Evolutionary conservation across 2,797 vertebrate species (phyloP).

Genomic region (Paratrypauchen microcephalus): DNA sequence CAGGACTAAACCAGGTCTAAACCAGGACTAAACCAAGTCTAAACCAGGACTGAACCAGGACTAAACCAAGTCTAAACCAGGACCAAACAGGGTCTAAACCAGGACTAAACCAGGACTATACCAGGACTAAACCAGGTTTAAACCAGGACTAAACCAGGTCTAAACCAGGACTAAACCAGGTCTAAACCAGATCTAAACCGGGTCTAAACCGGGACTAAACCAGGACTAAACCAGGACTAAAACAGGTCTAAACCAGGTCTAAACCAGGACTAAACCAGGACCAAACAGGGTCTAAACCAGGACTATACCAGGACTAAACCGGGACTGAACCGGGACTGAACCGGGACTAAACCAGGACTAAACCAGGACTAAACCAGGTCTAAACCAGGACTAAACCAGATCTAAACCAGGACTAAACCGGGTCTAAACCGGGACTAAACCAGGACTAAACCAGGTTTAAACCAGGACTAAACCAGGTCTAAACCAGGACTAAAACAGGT

Average conservation of each 20-base stretch:
- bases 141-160: too few relatives aligned
- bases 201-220: constrained; percentile 7
- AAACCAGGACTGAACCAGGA: constrained; percentile 13
- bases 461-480: neutral
- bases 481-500: neutral
- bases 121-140: too few relatives aligned
- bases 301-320: neutral
- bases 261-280: neutral
- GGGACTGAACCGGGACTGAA: too few relatives aligned
- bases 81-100: too few relatives aligned
- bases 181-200: too few relatives aligned
- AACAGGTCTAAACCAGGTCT: constrained; percentile 68
- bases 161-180: too few relatives aligned
- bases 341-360: neutral
- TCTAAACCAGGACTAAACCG: constrained; percentile 63
- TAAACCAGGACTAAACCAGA: constrained; percentile 63
- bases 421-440: constrained; percentile 55
- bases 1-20: neutral
- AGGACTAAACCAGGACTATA: too few relatives aligned
- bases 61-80: neutral
- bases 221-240: constrained; percentile 72
- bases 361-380: neutral
- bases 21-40: neutral
- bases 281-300: neutral
- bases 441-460: neutral